Percentiles rank a stretch among this genome's conserved stretches.
phyloP scores from a whole-genome alignment of 2,113 vertebrate genomes.

The Orthochromis malagaraziensis region DNA sequence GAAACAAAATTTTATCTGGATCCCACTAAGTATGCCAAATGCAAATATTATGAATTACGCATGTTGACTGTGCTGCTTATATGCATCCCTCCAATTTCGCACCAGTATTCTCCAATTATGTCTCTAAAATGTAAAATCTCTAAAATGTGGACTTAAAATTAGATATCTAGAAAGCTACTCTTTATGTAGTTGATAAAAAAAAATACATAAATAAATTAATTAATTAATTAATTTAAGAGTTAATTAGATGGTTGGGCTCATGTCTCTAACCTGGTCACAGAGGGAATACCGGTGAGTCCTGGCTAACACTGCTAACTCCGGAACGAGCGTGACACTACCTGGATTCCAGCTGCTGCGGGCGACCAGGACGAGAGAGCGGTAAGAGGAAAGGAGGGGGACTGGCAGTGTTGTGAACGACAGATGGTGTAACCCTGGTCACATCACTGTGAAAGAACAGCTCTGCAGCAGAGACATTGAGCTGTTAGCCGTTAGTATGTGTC shows the following conservation, averaged over 20 bases:
- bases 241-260: neutral
- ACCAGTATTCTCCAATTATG: neutral
- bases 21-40: fast-evolving
- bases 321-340: fast-evolving
- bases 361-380: fast-evolving
- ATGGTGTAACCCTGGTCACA: no score
- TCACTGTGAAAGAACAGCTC: no score
- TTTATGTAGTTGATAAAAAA: neutral
- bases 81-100: fast-evolving
- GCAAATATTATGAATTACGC: neutral
- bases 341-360: neutral
- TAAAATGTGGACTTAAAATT: neutral
- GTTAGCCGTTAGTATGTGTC: no score
- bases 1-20: neutral
- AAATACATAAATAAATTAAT: fast-evolving
- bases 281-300: neutral
- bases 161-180: fast-evolving
- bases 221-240: fast-evolving
- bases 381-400: neutral
- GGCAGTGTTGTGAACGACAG: no score
- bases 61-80: neutral
- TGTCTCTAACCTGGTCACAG: neutral
- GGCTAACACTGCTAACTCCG: neutral
- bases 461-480: no score
- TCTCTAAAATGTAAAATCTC: neutral